Evolutionary conservation across 2,797 vertebrate species (phyloP).

Genomic region (Chloroceryle inda): DNA sequence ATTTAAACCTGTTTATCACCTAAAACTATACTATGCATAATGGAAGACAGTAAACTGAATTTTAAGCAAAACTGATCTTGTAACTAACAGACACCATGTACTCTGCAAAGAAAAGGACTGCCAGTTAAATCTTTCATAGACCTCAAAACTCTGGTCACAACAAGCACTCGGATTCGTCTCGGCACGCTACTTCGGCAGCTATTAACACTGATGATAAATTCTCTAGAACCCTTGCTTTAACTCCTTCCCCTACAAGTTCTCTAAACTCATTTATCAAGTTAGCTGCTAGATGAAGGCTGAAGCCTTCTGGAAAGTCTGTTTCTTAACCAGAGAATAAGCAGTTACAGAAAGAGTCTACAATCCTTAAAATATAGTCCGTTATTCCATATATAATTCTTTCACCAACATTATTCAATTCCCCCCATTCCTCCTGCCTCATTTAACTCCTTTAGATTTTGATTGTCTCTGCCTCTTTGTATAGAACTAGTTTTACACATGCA

Average conservation of each 20-base stretch:
- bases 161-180: neutral
- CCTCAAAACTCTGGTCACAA: neutral
- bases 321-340: too few species aligned
- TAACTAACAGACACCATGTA: neutral
- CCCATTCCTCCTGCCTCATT: neutral
- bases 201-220: neutral
- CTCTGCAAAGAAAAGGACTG: neutral
- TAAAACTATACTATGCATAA: neutral
- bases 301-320: neutral
- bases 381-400: neutral
- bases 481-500: neutral
- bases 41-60: neutral
- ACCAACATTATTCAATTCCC: neutral
- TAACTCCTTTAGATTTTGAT: neutral
- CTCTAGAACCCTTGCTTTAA: neutral
- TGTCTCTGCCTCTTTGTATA: neutral
- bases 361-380: neutral
- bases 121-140: neutral
- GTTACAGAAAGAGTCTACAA: neutral
- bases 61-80: neutral
- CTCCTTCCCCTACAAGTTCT: neutral
- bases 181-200: neutral
- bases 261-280: neutral
- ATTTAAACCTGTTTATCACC: neutral
- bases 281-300: neutral